Evolutionary conservation across 2,113 vertebrate species (phyloP).

Genomic region (Ramphastos sulfuratus): DNA sequence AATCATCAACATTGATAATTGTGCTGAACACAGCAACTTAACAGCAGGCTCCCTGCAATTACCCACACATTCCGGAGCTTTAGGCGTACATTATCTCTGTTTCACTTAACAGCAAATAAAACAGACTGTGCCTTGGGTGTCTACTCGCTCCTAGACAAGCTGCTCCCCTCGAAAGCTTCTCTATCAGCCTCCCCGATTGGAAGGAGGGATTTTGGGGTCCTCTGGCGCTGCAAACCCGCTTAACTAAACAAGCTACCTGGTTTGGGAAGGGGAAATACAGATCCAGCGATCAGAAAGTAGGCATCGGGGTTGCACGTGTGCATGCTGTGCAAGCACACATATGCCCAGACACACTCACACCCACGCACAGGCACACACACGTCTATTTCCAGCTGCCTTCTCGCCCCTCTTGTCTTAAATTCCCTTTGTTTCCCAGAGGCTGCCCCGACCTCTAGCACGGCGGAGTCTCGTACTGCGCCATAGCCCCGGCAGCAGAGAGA

Average conservation of each 20-base stretch:
- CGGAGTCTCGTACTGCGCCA: background rate
- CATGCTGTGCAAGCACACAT: background rate
- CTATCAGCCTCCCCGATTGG: background rate
- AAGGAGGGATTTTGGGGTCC: constrained; percentile 5
- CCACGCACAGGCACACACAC: background rate
- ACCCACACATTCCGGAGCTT: constrained; percentile 51
- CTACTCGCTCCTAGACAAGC: background rate
- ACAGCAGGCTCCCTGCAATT: constrained; percentile 55
- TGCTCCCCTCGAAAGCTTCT: background rate
- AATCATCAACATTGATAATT: constrained; percentile 57
- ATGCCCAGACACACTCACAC: constrained; percentile 12
- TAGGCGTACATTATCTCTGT: constrained; percentile 54
- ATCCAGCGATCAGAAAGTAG: background rate
- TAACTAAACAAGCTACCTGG: background rate
- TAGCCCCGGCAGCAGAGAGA: background rate
- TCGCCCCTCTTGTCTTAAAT: constrained; percentile 42
- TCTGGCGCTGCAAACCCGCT: background rate
- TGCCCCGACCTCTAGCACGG: constrained; percentile 21
- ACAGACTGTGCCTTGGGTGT: constrained; percentile 12
- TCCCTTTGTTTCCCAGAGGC: constrained; percentile 67
- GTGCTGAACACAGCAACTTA: constrained; percentile 50
- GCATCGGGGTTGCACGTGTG: constrained; percentile 31
- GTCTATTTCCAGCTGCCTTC: background rate
- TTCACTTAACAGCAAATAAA: constrained; percentile 64
- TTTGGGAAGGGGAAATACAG: background rate